These are phyloP conservation scores for Pygmarrhopalites habei DNA, from an alignment of 1,140 invertebrate genomes.

Conservation along the genomic window DNA sequence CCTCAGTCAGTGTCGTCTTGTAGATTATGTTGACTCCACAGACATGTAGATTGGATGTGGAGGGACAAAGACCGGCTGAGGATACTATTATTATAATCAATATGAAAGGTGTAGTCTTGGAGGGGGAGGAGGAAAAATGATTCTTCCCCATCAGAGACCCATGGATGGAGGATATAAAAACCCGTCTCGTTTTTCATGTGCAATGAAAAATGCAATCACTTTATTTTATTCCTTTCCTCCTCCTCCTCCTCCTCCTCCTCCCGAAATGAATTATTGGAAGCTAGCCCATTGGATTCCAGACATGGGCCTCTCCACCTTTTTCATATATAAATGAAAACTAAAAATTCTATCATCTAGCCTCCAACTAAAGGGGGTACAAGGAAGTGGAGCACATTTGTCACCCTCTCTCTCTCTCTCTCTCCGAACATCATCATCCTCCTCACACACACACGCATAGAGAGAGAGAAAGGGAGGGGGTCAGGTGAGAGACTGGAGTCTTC, in stretches of 20 bases:
- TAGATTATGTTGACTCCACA: too few relatives aligned
- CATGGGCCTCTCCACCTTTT: background rate
- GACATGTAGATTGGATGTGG: too few relatives aligned
- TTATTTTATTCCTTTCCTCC: conserved; percentile 9
- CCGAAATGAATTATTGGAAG: conserved; percentile 9
- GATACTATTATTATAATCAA: too few relatives aligned
- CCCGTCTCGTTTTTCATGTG: background rate
- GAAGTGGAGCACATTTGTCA: background rate
- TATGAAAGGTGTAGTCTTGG: background rate
- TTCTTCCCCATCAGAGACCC: conserved; percentile 5
- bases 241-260: background rate
- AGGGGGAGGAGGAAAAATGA: conserved; percentile 5
- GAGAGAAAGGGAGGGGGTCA: background rate
- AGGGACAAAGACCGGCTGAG: too few relatives aligned
- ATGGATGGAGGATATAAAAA: conserved; percentile 10
- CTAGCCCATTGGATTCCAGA: background rate
- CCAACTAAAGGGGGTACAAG: too few relatives aligned
- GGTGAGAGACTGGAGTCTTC: background rate
- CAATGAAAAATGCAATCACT: conserved; percentile 13
- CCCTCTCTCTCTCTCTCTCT: background rate
- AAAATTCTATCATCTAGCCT: background rate
- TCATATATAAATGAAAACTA: background rate
- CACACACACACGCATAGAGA: background rate
- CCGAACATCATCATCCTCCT: background rate
- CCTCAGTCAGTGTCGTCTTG: too few relatives aligned